Base-by-base conservation (phyloP, 2,888 invertebrate species). In the Bedellia somnulentella region DNA sequence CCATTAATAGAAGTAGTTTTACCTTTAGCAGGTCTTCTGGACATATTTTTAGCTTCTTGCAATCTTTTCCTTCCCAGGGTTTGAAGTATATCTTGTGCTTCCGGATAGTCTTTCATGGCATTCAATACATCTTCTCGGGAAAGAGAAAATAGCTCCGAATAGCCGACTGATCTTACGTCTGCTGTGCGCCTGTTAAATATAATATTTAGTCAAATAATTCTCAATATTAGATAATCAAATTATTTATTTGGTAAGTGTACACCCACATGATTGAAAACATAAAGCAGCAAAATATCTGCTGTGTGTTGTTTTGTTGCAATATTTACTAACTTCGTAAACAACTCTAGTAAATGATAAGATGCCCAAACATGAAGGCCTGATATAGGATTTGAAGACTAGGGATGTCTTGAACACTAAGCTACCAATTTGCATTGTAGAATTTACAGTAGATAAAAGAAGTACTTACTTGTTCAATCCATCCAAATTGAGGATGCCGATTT, bases 61-160 rank as follows among this genome's bases (percentile, higher is more conserved):
- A 93, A 66, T 9, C 93, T 79, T 48, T 92, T 93, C 25, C 90
- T 78, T 4, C 93, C 93, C 15, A 93, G 77, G 6, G 87, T 90
- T 54, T 93, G 92, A n/a, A 93, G 77, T 39, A 93, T 93, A 41
- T 93, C 92, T 60, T 95, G 93, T 1, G 96, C 96, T 61, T 96
- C 95, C 0, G 96, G 96, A 49, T 96, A 96, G 57, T 96, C 96
- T 57, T 95, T 95, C 87, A 96, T 93, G 1, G 96, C 96, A 1
- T 89, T 86, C 15, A 96, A 66, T 0, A 96, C 95, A 52, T 96
- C 96, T 64, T 96, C 95, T 3, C 95, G 80, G 0, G 95, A 95
- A 13, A 96, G 67, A 15, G 94, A 94, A 58, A 96, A 96, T 13
- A 96, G 73, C 59, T 96, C 96, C 0, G 95, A 93, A 51, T 96